Evolutionary conservation across 1,140 invertebrate species (phyloP), one percentile per base, ranked within the genome.

Genomic region (Druon quercuslanigerum): DNA sequence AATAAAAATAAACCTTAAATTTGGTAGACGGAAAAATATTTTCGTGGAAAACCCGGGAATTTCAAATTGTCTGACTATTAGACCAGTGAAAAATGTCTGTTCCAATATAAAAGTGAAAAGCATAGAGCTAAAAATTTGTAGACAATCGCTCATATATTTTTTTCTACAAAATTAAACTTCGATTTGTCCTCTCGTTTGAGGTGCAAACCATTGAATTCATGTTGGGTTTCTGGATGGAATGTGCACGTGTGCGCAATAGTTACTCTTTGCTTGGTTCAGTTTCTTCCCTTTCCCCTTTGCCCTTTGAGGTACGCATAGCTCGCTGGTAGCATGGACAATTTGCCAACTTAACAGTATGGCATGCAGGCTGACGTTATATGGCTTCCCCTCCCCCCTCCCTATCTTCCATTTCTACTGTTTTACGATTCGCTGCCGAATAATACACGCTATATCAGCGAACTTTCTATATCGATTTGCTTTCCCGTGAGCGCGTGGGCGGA

Each of bases 401-500:
- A 19, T 70, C 74, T 71, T 71, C 51, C 57, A 70, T 71, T 51
- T 51, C 46, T 51, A 75, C 60, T 25, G 56, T 57, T 75, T 70
- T 11, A 75, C 78, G 73, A 79, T 74, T 76, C 74, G 51, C 56
- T 57, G 56, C 50, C 57, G 70, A 73, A 81, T 79, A 75, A 81
- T 75, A 77, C 17, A 73, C 51, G 16, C 66, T 51, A 70, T 73
- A 74, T 57, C 54, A 50, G 20, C 40, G 54, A 81, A 79, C 72
- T 77, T 79, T 81, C 19, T 52, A 54, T 77, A 82, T 82, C 75
- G 80, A 82, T 82, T 77, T 73, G 3, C 66, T 54, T 51, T 20
- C 20, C 74, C 72, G 54, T 71, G 70, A 72, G 52, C 74, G 54
- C 52, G 56, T 25, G 56, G 19, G 56, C 33, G 12, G 19, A 57